Evolutionary conservation across 2,888 invertebrate genomes (phyloP).

Genomic region (Cephus runcator): DNA sequence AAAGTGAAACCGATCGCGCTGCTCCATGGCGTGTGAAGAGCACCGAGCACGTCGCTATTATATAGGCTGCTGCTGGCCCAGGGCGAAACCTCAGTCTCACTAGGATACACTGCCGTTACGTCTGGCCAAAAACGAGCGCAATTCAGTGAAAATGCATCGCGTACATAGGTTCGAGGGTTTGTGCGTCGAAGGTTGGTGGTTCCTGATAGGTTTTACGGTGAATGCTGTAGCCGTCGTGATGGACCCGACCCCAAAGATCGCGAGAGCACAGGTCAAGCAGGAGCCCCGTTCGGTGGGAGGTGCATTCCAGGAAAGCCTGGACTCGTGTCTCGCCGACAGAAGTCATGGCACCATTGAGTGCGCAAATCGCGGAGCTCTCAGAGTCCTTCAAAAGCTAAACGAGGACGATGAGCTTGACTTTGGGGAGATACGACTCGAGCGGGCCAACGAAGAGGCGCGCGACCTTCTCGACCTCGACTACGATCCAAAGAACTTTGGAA

Average conservation of each 20-base stretch:
- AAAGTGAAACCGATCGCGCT: constrained; percentile 64
- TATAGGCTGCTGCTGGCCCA: constrained; percentile 46
- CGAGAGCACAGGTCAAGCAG: constrained; percentile 7
- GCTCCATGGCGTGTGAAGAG: constrained; percentile 57
- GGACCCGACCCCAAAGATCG: constrained; percentile 37
- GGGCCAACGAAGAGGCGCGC: constrained; percentile 73
- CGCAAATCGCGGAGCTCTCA: constrained; percentile 76
- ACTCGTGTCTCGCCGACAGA: constrained; percentile 46
- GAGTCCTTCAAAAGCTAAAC: constrained; percentile 74
- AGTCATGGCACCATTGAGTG: constrained; percentile 67
- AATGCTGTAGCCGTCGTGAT: constrained; percentile 45
- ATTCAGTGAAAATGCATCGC: background rate
- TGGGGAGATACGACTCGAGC: constrained; percentile 72
- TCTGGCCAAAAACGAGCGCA: background rate
- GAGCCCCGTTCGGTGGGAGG: constrained; percentile 19
- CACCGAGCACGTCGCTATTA: constrained; percentile 41
- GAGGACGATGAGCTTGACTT: constrained; percentile 75
- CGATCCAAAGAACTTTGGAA: constrained; percentile 81
- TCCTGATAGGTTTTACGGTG: no score
- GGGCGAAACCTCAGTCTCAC: constrained; percentile 46
- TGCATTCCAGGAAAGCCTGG: constrained; percentile 47
- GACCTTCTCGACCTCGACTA: constrained; percentile 76
- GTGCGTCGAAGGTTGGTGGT: no score
- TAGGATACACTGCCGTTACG: constrained; percentile 7
- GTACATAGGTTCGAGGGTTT: no score